These are phyloP conservation scores for Philhelius pedissequus DNA, from an alignment of 2,888 invertebrate genomes.

Conservation along the genomic window DNA sequence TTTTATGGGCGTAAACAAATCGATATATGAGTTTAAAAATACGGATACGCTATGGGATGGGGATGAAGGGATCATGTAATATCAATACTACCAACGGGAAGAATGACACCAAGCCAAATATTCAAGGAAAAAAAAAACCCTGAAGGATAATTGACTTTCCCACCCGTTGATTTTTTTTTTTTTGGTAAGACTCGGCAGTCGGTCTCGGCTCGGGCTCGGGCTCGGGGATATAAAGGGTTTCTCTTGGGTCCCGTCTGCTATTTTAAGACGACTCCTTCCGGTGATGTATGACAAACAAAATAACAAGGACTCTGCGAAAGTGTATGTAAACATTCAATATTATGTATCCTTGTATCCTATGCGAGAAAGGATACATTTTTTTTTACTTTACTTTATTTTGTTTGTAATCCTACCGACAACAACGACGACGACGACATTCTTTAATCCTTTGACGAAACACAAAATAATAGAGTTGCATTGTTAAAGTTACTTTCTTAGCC, in stretches of 20 bases:
- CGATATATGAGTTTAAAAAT: constrained; percentile 19
- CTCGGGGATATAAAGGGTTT: constrained; percentile 14
- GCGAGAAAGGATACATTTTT: constrained; percentile 15
- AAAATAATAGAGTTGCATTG: constrained; percentile 58
- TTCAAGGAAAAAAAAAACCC: not conserved
- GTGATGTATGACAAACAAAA: constrained; percentile 51
- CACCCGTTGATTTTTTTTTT: constrained; percentile 30
- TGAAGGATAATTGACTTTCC: constrained; percentile 47
- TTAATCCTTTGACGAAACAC: constrained; percentile 55
- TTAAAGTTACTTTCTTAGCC: constrained; percentile 33
- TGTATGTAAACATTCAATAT: constrained; percentile 33
- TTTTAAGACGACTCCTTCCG: constrained; percentile 23
- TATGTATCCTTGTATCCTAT: too few relatives aligned
- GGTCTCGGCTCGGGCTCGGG: too few relatives aligned
- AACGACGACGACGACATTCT: constrained; percentile 32
- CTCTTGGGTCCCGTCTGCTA: constrained; percentile 9
- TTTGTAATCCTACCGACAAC: constrained; percentile 30
- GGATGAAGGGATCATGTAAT: constrained; percentile 1
- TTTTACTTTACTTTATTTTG: not conserved
- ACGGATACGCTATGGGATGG: not conserved
- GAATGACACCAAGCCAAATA: not conserved
- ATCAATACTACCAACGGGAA: not conserved
- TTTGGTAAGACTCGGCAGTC: too few relatives aligned
- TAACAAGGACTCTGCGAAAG: constrained; percentile 46
- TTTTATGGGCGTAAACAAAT: constrained; percentile 39